These are phyloP conservation scores for Tetramorium alpestre DNA, from an alignment of 1,140 invertebrate genomes.

Conservation along the genomic window DNA sequence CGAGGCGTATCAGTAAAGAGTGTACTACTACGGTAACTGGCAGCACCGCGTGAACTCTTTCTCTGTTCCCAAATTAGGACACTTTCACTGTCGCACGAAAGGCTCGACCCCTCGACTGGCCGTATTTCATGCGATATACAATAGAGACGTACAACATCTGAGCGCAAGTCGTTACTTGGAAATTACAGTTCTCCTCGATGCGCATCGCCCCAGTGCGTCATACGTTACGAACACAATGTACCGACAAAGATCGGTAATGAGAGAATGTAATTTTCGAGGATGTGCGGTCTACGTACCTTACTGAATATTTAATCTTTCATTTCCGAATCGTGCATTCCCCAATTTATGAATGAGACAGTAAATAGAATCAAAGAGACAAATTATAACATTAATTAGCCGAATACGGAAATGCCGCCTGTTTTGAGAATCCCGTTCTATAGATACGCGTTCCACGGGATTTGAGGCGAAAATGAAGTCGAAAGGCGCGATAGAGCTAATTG, in stretches of 20 bases:
- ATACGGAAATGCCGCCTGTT: not conserved
- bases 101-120: slow-evolving; percentile 46
- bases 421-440: not conserved
- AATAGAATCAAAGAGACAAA: not conserved
- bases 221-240: slow-evolving; percentile 22
- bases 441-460: not conserved
- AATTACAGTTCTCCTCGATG: slow-evolving; percentile 53
- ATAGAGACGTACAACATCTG: slow-evolving; percentile 52
- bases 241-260: not conserved
- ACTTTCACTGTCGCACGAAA: slow-evolving; percentile 73
- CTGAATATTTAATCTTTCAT: slow-evolving; percentile 19
- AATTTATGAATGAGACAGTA: not conserved
- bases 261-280: slow-evolving; percentile 32
- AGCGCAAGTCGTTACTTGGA: slow-evolving; percentile 53
- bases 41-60: slow-evolving; percentile 62
- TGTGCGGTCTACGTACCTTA: slow-evolving; percentile 9
- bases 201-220: slow-evolving; percentile 52
- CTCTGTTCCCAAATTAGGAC: slow-evolving; percentile 67
- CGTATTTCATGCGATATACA: slow-evolving; percentile 61
- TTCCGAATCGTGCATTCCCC: not conserved
- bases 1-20: slow-evolving; percentile 29
- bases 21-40: slow-evolving; percentile 19
- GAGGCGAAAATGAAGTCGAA: not conserved
- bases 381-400: not conserved
- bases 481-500: not conserved